phyloP scores from a whole-genome alignment of 2,888 invertebrate species.

The Erynnis tages region DNA sequence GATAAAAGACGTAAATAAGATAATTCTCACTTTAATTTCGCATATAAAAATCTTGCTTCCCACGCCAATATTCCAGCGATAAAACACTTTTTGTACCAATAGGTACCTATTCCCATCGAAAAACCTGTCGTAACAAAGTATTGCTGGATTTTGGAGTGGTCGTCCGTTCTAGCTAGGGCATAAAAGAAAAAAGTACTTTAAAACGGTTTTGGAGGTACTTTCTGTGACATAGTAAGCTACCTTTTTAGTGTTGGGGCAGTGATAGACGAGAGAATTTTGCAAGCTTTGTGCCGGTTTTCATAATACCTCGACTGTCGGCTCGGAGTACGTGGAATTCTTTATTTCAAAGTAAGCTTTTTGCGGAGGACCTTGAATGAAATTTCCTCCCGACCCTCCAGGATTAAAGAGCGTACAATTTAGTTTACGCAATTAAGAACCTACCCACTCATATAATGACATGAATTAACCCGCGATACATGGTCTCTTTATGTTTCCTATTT shows the following conservation, averaged over 20 bases:
- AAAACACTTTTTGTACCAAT: too few relatives aligned
- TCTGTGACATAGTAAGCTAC: neutral
- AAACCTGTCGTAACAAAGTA: too few relatives aligned
- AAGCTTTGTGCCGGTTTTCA: neutral
- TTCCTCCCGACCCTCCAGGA: slow-evolving; percentile 6
- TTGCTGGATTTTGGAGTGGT: too few relatives aligned
- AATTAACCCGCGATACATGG: neutral
- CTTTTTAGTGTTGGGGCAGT: neutral
- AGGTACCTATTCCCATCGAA: too few relatives aligned
- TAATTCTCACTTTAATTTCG: too few relatives aligned
- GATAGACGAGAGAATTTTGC: slow-evolving; percentile 5
- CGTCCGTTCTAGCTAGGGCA: too few relatives aligned
- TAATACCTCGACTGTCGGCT: slow-evolving; percentile 15
- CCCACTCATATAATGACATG: neutral
- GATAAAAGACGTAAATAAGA: too few relatives aligned
- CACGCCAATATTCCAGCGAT: too few relatives aligned
- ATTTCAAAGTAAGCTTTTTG: slow-evolving; percentile 17
- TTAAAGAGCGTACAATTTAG: slow-evolving; percentile 9
- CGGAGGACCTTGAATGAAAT: slow-evolving; percentile 10
- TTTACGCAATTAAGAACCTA: slow-evolving; percentile 10
- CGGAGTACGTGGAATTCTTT: slow-evolving; percentile 16
- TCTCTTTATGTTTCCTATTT: neutral
- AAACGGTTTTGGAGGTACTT: neutral
- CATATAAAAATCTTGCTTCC: too few relatives aligned
- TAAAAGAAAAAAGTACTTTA: too few relatives aligned